Base-by-base conservation (phyloP, 1,140 invertebrate genomes). In the Trinorchestia longiramus region DNA sequence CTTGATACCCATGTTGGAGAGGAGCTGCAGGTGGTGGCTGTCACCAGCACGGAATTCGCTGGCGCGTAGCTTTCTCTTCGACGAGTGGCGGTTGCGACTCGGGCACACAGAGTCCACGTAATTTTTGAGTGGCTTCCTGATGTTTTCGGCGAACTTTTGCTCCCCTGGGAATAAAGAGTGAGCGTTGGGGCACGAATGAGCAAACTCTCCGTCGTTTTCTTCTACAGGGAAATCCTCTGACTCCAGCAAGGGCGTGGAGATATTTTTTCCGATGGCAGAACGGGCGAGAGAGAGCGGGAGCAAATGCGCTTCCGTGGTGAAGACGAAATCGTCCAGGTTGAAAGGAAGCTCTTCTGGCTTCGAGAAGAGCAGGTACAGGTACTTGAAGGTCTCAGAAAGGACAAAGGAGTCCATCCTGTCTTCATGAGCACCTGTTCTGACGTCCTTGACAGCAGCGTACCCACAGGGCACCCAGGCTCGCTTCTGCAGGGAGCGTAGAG, bases 321-420 rank as follows among this genome's bases (percentile, higher is more conserved):
- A 99, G 95, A 99, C 98, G 97, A 99, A 99, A 97, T 99, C 98
- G 97, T 99, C 99, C n/a, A 99, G 97, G 97, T 99, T 98, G 43
- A 99, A 97, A 44, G 99, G 97, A 41, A 99, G 97, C 97, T 99
- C 99, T 87, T 98, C 98, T 88, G 98, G 98, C 96, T 99, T 98
- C 19, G 99, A 98, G 97, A 99, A 99, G 95, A 99, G 97, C 97
- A 99, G 98, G 97, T 98, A 99, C 17, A 99, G 97, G 97, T 99
- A 99, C 97, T 99, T 99, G 96, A 99, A 99, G 3, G 99, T 99
- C 97, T 99, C 99, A 0, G 99, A 99, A 0, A 99, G 97, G 0
- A 99, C 99, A 98, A 99, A 99, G 0, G 99, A 99, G 97, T 99
- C 99, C 99, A 99, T 99, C 97, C 97, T 98, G 97, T 99, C 99